Evolutionary conservation across 2,113 vertebrate species (phyloP).

Genomic region (Pseudolaguvia tuberculata): DNA sequence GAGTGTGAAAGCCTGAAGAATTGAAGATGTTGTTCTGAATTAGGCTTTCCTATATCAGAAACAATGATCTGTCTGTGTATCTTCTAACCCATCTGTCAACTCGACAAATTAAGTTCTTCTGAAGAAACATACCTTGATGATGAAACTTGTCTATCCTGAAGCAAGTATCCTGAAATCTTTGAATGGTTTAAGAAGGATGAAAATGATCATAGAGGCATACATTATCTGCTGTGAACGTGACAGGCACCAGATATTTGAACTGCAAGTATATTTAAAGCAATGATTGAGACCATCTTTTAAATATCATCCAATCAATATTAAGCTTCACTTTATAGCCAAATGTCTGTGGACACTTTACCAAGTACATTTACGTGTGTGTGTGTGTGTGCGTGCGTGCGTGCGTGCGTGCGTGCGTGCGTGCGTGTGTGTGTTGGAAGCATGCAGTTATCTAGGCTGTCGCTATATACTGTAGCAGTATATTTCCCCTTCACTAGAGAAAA

Average conservation of each 20-base stretch:
- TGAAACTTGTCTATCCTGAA: not conserved
- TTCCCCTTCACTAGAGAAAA: too few relatives aligned
- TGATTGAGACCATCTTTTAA: not conserved
- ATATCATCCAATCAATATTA: not conserved
- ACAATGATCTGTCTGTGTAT: not conserved
- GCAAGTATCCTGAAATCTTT: not conserved
- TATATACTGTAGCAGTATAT: too few relatives aligned
- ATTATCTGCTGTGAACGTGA: not conserved
- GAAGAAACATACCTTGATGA: not conserved
- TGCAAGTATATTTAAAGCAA: not conserved
- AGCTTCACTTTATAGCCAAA: too few relatives aligned
- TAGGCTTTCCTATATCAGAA: not conserved
- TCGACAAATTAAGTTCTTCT: not conserved
- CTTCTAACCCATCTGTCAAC: not conserved
- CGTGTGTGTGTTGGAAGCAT: too few relatives aligned
- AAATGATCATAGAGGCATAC: not conserved
- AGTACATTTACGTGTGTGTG: too few relatives aligned
- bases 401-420: too few relatives aligned
- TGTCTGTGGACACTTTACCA: too few relatives aligned
- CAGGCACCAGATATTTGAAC: not conserved
- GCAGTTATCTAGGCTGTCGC: too few relatives aligned
- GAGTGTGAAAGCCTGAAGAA: not conserved
- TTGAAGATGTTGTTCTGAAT: not conserved
- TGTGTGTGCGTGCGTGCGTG: too few relatives aligned
- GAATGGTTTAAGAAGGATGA: not conserved